phyloP scores from a whole-genome alignment of 2,113 vertebrate genomes.

The Ceyx melanurus region DNA sequence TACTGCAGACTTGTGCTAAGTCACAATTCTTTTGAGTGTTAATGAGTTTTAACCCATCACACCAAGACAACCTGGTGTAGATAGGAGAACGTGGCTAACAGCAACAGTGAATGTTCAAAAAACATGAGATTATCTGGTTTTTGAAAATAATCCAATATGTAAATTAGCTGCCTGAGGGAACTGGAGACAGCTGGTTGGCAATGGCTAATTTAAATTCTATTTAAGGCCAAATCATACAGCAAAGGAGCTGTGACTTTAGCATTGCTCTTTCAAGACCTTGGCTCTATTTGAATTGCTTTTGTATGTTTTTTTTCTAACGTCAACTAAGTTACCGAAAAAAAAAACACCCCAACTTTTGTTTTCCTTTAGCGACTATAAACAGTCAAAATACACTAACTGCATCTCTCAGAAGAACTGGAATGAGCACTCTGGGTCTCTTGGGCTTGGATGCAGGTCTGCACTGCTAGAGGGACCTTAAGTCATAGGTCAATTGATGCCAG shows the following conservation, averaged over 20 bases:
- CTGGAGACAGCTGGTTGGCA: not conserved
- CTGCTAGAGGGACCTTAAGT: not conserved
- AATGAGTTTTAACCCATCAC: not conserved
- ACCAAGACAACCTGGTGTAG: rapidly evolving
- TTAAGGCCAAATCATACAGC: not conserved
- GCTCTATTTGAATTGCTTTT: not conserved
- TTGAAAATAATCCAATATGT: conserved; percentile 7
- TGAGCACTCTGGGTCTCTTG: rapidly evolving
- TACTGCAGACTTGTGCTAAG: not conserved
- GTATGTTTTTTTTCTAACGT: not conserved
- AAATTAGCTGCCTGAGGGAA: conserved; percentile 7
- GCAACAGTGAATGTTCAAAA: not conserved
- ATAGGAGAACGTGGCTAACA: not conserved
- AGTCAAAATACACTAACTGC: not conserved
- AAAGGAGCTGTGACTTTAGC: not conserved
- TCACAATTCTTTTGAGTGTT: not conserved
- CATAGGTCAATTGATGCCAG: rapidly evolving
- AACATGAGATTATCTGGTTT: not conserved
- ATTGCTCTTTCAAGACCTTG: not conserved
- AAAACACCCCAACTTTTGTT: not conserved
- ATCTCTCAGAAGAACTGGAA: not conserved
- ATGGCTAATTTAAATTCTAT: not conserved
- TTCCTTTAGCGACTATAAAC: not conserved
- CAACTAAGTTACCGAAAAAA: not conserved
- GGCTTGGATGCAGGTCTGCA: not conserved